Evolutionary conservation across 2,888 invertebrate genomes (phyloP).

Genomic region (Crioceris asparagi): DNA sequence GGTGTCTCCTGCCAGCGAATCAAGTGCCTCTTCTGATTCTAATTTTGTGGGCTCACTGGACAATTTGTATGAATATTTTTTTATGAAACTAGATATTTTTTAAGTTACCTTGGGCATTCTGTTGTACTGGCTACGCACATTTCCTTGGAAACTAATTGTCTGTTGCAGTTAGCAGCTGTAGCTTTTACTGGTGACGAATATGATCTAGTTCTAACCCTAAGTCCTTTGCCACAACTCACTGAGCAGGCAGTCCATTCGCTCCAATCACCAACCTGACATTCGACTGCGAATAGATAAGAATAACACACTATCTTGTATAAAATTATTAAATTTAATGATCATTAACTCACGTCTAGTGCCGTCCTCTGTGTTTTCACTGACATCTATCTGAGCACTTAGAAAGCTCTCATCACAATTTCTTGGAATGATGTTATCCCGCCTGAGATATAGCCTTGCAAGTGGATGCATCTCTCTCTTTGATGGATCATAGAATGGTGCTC

Average conservation of each 20-base stretch:
- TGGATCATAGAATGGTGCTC: slow-evolving; percentile 86
- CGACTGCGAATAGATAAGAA: slow-evolving; percentile 47
- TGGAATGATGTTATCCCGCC: slow-evolving; percentile 61
- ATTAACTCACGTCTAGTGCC: slow-evolving; percentile 51
- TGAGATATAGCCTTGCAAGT: slow-evolving; percentile 71
- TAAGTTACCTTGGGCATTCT: slow-evolving; percentile 58
- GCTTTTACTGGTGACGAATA: slow-evolving; percentile 66
- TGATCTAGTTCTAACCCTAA: slow-evolving; percentile 63
- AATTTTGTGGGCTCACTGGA: no score
- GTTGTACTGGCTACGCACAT: slow-evolving; percentile 73
- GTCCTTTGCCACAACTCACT: slow-evolving; percentile 80
- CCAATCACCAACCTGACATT: slow-evolving; percentile 71
- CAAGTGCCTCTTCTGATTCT: slow-evolving; percentile 27
- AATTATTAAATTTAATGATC: neutral
- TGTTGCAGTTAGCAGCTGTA: slow-evolving; percentile 52
- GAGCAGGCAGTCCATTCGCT: slow-evolving; percentile 70
- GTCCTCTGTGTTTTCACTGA: slow-evolving; percentile 58
- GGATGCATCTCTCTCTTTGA: slow-evolving; percentile 60
- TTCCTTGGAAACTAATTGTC: slow-evolving; percentile 77
- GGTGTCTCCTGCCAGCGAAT: slow-evolving; percentile 26
- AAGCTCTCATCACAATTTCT: slow-evolving; percentile 61
- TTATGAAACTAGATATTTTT: slow-evolving; percentile 1
- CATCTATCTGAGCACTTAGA: slow-evolving; percentile 48
- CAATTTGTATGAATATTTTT: no score
- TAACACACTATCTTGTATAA: no score